These are phyloP conservation scores for Stenodema calcarata DNA, from an alignment of 2,888 invertebrate species.

Conservation along the genomic window DNA sequence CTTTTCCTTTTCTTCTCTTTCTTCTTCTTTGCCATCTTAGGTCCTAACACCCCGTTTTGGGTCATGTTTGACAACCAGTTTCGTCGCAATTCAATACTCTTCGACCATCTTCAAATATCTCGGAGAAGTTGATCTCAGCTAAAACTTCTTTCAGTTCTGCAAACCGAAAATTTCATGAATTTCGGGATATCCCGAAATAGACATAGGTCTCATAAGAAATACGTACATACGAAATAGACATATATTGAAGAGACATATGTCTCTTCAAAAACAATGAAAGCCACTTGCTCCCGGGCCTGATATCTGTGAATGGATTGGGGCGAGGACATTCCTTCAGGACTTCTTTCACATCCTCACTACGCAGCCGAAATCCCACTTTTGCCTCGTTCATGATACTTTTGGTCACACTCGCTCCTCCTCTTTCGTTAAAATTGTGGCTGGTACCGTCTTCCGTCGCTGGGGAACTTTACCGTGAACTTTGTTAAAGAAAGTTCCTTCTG, in stretches of 20 bases:
- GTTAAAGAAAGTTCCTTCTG: background rate
- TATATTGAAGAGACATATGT: background rate
- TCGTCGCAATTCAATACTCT: background rate
- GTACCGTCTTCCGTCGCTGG: background rate
- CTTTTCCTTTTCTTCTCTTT: background rate
- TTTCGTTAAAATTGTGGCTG: background rate
- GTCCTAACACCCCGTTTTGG: background rate
- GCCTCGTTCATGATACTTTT: background rate
- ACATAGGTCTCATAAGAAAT: too few relatives aligned
- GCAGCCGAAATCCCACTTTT: background rate
- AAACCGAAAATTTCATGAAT: too few relatives aligned
- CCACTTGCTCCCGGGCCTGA: background rate
- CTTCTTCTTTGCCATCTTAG: background rate
- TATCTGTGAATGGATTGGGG: background rate
- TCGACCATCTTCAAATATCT: background rate
- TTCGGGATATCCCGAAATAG: too few relatives aligned
- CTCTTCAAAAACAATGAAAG: background rate
- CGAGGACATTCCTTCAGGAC: background rate
- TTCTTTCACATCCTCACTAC: background rate
- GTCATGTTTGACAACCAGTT: background rate
- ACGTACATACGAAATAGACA: background rate
- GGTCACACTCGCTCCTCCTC: background rate
- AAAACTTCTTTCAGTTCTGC: background rate
- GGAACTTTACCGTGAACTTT: background rate
- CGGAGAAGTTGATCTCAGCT: background rate